Evolutionary conservation across 2,888 invertebrate species (phyloP).

Genomic region (Callyntrura guangdongensis): DNA sequence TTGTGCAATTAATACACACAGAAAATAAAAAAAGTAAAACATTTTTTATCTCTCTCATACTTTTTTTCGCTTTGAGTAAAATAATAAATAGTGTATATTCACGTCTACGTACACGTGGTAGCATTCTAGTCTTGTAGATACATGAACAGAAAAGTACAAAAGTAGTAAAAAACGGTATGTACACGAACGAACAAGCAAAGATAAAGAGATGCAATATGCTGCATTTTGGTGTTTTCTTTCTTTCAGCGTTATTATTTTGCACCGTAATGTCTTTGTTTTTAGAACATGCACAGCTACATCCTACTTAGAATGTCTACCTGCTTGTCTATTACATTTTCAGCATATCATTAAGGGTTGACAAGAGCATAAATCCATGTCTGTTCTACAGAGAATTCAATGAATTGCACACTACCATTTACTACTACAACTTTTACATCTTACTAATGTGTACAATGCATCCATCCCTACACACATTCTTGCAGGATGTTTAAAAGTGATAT

Average conservation of each 20-base stretch:
- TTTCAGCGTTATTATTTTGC: conserved; percentile 3
- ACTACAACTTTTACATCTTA: too few species aligned
- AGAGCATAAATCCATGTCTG: conserved; percentile 70
- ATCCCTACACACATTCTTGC: neutral
- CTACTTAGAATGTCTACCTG: neutral
- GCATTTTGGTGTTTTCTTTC: too few species aligned
- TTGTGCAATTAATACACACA: conserved; percentile 78
- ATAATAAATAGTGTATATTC: conserved; percentile 43
- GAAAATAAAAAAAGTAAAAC: conserved; percentile 26
- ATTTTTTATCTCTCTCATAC: conserved; percentile 32
- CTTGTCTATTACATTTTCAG: conserved; percentile 54
- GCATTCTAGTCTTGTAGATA: neutral
- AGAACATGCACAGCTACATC: neutral
- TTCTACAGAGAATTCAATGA: conserved; percentile 62
- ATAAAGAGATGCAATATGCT: conserved; percentile 12
- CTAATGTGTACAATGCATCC: too few species aligned
- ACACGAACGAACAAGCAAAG: conserved; percentile 2
- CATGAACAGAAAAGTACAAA: neutral
- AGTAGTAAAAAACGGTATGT: conserved; percentile 7
- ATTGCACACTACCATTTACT: conserved; percentile 35
- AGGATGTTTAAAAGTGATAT: neutral
- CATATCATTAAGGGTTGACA: conserved; percentile 73
- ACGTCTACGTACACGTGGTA: conserved; percentile 25
- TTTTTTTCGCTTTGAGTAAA: conserved; percentile 3
- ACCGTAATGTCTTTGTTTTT: conserved; percentile 38